Evolutionary conservation across 1,140 invertebrate genomes (phyloP).

Genomic region (Musca domestica): DNA sequence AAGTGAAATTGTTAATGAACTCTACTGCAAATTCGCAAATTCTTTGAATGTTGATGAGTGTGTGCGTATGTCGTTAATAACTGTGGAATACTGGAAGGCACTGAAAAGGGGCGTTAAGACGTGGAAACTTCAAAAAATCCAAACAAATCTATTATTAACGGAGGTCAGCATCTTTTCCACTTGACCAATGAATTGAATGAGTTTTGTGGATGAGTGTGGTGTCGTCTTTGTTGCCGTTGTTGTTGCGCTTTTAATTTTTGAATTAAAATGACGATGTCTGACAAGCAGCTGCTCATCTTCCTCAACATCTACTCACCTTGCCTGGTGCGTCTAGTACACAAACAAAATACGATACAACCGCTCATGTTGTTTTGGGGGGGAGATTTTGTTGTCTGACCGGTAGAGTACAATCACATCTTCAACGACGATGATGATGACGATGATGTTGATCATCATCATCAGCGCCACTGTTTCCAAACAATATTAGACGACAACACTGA

Average conservation of each 20-base stretch:
- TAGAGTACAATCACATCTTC: neutral
- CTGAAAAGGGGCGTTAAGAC: constrained; percentile 5
- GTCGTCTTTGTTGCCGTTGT: neutral
- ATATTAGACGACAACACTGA: neutral
- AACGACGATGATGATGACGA: no score
- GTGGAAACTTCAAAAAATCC: neutral
- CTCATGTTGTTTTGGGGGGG: no score
- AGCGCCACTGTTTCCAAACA: neutral
- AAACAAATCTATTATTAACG: constrained; percentile 2
- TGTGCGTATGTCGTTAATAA: neutral
- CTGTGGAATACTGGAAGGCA: neutral
- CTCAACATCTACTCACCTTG: neutral
- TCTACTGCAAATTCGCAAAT: constrained; percentile 1
- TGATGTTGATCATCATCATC: neutral
- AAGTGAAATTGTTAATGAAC: constrained; percentile 18
- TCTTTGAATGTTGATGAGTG: neutral
- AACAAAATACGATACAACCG: no score
- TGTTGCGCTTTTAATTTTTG: neutral
- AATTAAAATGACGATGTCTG: neutral
- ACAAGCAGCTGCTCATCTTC: constrained; percentile 4
- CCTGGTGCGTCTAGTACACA: no score
- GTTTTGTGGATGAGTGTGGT: no score
- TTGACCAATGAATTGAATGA: no score
- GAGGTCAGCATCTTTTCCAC: constrained; percentile 6
- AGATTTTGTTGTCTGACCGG: constrained; percentile 12